Evolutionary conservation across 2,888 invertebrate species (phyloP).

Genomic region (Eurois occulta): DNA sequence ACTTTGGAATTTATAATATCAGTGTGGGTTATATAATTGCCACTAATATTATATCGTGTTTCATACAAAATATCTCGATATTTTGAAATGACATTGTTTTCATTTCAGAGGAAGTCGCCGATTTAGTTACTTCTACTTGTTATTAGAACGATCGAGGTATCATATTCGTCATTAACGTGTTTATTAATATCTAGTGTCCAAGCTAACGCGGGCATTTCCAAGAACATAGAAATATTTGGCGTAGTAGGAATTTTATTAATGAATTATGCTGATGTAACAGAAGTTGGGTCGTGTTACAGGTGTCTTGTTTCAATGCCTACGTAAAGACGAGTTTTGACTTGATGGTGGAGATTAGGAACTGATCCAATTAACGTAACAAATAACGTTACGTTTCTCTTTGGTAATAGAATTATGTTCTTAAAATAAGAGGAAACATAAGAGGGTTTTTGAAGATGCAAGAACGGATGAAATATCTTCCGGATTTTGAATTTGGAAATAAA

Average conservation of each 20-base stretch:
- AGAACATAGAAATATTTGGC: constrained; percentile 62
- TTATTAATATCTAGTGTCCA: constrained; percentile 52
- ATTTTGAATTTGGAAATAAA: not conserved
- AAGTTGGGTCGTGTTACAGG: constrained; percentile 34
- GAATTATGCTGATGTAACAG: constrained; percentile 52
- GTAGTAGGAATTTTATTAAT: constrained; percentile 57
- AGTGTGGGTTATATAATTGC: not conserved
- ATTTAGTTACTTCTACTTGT: constrained; percentile 49
- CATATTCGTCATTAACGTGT: constrained; percentile 55
- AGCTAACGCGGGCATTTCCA: constrained; percentile 54
- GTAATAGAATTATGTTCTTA: constrained; percentile 25
- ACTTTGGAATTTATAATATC: not conserved
- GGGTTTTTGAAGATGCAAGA: not conserved
- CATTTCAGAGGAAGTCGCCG: constrained; percentile 53
- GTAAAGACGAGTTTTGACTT: constrained; percentile 40
- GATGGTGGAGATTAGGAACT: constrained; percentile 54
- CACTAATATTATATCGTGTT: not conserved
- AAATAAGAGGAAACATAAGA: constrained; percentile 4
- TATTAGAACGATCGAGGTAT: constrained; percentile 55
- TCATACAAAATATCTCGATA: not conserved
- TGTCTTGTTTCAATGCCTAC: constrained; percentile 56
- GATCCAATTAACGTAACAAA: constrained; percentile 55
- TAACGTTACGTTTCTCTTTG: constrained; percentile 24
- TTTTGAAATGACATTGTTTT: constrained; percentile 34
- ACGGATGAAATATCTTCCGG: not conserved